Percentiles rank a stretch among this genome's conserved stretches.
These are phyloP conservation scores for Rambutsinella grinnellia DNA, from an alignment of 2,888 invertebrate genomes.

Conservation along the genomic window DNA sequence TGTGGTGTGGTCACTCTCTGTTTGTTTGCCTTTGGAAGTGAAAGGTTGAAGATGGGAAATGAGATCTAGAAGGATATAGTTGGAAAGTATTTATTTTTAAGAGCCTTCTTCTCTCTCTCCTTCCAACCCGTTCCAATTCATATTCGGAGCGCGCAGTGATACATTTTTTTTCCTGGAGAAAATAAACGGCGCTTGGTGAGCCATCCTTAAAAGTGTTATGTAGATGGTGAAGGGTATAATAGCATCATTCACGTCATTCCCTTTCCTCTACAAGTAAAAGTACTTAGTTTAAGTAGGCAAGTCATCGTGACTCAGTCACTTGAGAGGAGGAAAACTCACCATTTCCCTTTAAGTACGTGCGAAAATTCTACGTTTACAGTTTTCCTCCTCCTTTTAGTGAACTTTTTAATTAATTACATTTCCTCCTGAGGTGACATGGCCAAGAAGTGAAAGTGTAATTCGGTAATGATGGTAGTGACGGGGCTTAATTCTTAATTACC, in stretches of 20 bases:
- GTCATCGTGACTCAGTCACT: slow-evolving; percentile 14
- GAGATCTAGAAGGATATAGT: not conserved
- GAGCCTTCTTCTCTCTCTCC: not conserved
- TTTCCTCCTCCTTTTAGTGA: too few species aligned
- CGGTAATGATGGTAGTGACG: too few species aligned
- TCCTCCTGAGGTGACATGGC: not conserved
- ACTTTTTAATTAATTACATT: not conserved
- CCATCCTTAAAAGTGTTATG: not conserved
- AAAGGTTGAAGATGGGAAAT: slow-evolving; percentile 2
- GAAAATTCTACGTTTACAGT: not conserved
- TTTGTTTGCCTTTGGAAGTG: slow-evolving; percentile 40
- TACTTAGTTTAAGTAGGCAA: not conserved
- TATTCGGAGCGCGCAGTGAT: not conserved
- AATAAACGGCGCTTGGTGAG: not conserved
- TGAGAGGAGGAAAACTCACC: not conserved
- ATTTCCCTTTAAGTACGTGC: not conserved
- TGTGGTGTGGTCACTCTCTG: slow-evolving; percentile 45
- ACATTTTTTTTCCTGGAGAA: not conserved
- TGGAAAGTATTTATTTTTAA: not conserved
- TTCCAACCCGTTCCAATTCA: not conserved
- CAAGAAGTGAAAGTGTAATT: not conserved
- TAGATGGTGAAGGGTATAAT: not conserved
- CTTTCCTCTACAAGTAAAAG: not conserved
- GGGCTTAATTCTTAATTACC: too few species aligned
- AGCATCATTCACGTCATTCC: not conserved